phyloP scores from a whole-genome alignment of 1,140 invertebrate genomes.

The Drosophila sp. region DNA sequence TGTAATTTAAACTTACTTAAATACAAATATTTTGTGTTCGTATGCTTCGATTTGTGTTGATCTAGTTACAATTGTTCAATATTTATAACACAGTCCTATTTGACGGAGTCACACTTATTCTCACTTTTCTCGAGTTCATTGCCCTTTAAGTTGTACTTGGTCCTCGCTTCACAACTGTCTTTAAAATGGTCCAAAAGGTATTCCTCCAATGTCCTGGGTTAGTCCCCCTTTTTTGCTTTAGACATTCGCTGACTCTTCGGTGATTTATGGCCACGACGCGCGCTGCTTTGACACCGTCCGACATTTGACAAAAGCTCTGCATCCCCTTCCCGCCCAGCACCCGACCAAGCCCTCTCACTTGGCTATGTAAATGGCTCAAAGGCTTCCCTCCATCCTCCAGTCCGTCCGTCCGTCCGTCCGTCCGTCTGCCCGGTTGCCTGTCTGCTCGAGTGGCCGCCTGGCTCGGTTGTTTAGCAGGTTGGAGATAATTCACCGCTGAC shows the following conservation, averaged over 20 bases:
- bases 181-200: slow-evolving; percentile 44
- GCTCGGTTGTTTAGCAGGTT: slow-evolving; percentile 77
- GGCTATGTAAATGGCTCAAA: slow-evolving; percentile 74
- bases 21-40: too few relatives aligned
- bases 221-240: slow-evolving; percentile 30
- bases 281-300: slow-evolving; percentile 76
- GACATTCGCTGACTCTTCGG: slow-evolving; percentile 45
- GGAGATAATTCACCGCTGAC: slow-evolving; percentile 83
- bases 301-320: slow-evolving; percentile 79
- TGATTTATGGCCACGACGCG: slow-evolving; percentile 77
- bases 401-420: background rate
- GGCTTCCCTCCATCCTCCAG: slow-evolving; percentile 23
- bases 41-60: too few relatives aligned
- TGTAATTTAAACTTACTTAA: too few relatives aligned
- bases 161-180: slow-evolving; percentile 16
- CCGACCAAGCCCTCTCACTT: slow-evolving; percentile 10
- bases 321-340: background rate
- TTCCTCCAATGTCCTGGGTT: slow-evolving; percentile 27
- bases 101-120: too few relatives aligned
- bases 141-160: slow-evolving; percentile 49
- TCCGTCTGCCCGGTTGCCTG: background rate
- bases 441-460: slow-evolving; percentile 25
- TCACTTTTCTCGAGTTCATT: slow-evolving; percentile 40
- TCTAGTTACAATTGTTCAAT: too few relatives aligned
- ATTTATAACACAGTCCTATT: too few relatives aligned